These are phyloP conservation scores for Brachionus asplanchnoidis DNA, from an alignment of 1,140 invertebrate species.

Conservation along the genomic window DNA sequence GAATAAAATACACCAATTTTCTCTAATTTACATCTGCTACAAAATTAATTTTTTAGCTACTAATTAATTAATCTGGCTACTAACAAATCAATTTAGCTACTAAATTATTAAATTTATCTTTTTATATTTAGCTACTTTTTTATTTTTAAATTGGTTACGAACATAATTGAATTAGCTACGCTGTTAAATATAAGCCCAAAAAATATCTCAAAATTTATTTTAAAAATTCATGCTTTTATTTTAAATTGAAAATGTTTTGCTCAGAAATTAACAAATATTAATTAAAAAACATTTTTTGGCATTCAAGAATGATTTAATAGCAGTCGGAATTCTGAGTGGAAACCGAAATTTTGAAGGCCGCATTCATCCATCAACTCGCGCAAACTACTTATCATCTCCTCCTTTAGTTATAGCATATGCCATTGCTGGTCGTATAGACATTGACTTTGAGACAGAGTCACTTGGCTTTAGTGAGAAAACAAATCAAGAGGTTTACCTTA, in stretches of 20 bases:
- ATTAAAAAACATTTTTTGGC: not conserved
- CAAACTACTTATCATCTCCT: constrained; percentile 92
- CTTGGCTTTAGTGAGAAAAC: constrained; percentile 69
- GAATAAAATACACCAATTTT: no score
- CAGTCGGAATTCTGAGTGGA: constrained; percentile 86
- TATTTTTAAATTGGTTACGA: no score
- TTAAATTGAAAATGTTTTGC: not conserved
- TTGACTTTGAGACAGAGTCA: constrained; percentile 86
- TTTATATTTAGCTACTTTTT: no score
- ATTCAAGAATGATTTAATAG: constrained; percentile 76
- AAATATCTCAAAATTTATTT: not conserved
- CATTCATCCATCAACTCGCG: constrained; percentile 88
- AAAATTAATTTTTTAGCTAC: no score
- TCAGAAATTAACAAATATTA: not conserved
- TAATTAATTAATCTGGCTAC: no score
- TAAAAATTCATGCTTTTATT: no score
- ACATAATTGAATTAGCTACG: no score
- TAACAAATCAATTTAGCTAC: no score
- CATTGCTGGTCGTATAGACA: constrained; percentile 83
- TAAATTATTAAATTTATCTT: no score
- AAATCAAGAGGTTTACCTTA: constrained; percentile 72
- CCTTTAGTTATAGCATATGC: constrained; percentile 93
- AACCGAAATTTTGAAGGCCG: constrained; percentile 96
- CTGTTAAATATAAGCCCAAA: no score
- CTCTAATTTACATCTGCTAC: no score